A percentile compares a stretch with the other conserved stretches of the same genome.
Evolutionary conservation across 1,140 invertebrate genomes (phyloP).

Genomic region (Belonocnema kinseyi): DNA sequence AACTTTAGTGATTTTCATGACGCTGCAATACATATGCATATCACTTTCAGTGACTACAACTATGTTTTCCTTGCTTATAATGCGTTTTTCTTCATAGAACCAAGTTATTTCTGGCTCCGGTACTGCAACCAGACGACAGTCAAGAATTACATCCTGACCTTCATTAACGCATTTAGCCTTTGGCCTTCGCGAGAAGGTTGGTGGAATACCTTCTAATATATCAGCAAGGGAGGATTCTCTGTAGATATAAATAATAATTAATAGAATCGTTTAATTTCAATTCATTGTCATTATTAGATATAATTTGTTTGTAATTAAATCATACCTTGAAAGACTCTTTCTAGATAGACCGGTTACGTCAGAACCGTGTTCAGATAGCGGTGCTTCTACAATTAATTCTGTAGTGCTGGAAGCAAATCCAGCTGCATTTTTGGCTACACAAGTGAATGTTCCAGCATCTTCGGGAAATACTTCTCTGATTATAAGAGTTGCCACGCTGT

Average conservation of each 20-base stretch:
- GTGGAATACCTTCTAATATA: constrained; percentile 93
- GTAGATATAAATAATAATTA: constrained; percentile 38
- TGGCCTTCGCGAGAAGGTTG: constrained; percentile 92
- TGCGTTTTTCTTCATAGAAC: constrained; percentile 85
- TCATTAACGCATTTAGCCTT: constrained; percentile 89
- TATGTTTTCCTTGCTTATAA: constrained; percentile 81
- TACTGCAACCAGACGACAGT: constrained; percentile 90
- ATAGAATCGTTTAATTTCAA: constrained; percentile 3
- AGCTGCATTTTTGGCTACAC: constrained; percentile 95
- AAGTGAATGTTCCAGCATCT: constrained; percentile 97
- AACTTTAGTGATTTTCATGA: constrained; percentile 87
- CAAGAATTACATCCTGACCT: constrained; percentile 86
- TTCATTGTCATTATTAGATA: background rate
- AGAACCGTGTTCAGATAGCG: constrained; percentile 91
- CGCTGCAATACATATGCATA: constrained; percentile 92
- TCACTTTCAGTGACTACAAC: constrained; percentile 87
- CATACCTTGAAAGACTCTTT: constrained; percentile 84
- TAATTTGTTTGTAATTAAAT: constrained; percentile 1
- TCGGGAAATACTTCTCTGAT: constrained; percentile 98
- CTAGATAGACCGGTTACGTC: constrained; percentile 87
- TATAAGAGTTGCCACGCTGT: constrained; percentile 93
- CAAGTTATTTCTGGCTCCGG: constrained; percentile 93
- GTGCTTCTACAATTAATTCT: constrained; percentile 90
- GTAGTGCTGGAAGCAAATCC: constrained; percentile 95
- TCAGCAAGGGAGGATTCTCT: constrained; percentile 93